These are phyloP conservation scores for Hyla sarda DNA, from an alignment of 2,113 vertebrate species.

Conservation along the genomic window DNA sequence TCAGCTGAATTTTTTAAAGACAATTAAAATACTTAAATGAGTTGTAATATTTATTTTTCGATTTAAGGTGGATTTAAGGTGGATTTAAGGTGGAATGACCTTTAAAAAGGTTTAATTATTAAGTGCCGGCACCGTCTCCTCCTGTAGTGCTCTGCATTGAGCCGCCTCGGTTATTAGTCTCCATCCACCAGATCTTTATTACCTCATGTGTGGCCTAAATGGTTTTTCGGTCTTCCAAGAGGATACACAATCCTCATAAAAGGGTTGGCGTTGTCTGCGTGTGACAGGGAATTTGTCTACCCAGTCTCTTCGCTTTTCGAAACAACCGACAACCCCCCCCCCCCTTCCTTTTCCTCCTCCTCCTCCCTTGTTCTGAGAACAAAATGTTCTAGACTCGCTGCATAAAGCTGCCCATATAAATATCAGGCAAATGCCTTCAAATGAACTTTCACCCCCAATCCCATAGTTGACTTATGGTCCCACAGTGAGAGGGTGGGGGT, in stretches of 20 bases:
- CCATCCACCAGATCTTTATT: not conserved
- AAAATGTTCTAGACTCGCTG: not conserved
- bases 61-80: not conserved
- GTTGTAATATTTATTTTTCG: not conserved
- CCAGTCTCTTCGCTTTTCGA: not conserved
- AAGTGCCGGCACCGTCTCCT: not conserved
- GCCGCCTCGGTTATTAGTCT: not conserved
- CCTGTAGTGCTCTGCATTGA: not conserved
- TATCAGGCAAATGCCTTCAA: not conserved
- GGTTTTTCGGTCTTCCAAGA: not conserved
- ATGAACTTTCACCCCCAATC: not conserved
- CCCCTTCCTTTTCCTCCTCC: not conserved
- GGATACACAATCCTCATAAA: not conserved
- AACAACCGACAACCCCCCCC: not conserved
- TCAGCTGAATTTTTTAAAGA: too few relatives aligned
- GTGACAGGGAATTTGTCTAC: not conserved
- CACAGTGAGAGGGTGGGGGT: not conserved
- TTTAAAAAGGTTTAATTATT: not conserved
- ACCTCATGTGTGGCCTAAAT: not conserved
- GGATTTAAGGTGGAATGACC: not conserved
- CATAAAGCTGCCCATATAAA: not conserved
- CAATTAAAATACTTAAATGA: not conserved
- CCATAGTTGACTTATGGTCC: too few relatives aligned
- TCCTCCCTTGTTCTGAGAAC: not conserved
- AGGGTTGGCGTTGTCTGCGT: not conserved